Evolutionary conservation across 23 tunicate genomes (phyloP).

Genomic region (Trididemnum nubilum): DNA sequence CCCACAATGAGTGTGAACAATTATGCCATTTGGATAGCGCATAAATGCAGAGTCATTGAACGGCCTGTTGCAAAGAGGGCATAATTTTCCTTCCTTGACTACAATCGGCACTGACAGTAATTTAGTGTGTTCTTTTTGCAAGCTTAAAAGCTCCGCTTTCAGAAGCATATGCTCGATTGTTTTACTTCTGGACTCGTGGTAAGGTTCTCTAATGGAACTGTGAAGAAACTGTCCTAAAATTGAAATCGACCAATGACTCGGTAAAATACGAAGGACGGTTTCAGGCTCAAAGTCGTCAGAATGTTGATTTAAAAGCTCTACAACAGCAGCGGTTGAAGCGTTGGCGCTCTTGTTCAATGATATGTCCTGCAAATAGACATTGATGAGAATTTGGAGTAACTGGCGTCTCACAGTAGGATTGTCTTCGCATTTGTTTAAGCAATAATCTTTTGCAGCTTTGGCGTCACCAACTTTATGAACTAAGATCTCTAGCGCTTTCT

Average conservation of each 20-base stretch:
- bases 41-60: conserved; percentile 48
- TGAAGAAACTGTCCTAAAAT: conserved; percentile 45
- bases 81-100: conserved; percentile 55
- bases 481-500: conserved; percentile 68
- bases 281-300: conserved; percentile 64
- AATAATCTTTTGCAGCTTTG: conserved; percentile 77
- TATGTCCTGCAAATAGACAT: conserved; percentile 63
- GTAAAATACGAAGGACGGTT: conserved; percentile 54
- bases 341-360: conserved; percentile 16
- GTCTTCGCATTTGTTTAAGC: conserved; percentile 51
- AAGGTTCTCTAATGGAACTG: conserved; percentile 21
- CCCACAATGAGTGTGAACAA: conserved; percentile 77
- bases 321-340: conserved; percentile 45
- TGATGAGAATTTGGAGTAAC: conserved; percentile 51
- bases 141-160: conserved; percentile 27
- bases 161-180: conserved; percentile 47
- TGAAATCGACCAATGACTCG: conserved; percentile 67
- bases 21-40: conserved; percentile 76
- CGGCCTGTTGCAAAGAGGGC: conserved; percentile 57
- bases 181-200: conserved; percentile 34
- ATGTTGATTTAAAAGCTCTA: conserved; percentile 61
- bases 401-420: conserved; percentile 19
- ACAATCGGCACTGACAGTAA: conserved; percentile 44
- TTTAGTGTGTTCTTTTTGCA: conserved; percentile 33
- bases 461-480: conserved; percentile 62